Base-by-base conservation (phyloP, 2,888 invertebrate genomes). In the Allolobophora icterica region DNA sequence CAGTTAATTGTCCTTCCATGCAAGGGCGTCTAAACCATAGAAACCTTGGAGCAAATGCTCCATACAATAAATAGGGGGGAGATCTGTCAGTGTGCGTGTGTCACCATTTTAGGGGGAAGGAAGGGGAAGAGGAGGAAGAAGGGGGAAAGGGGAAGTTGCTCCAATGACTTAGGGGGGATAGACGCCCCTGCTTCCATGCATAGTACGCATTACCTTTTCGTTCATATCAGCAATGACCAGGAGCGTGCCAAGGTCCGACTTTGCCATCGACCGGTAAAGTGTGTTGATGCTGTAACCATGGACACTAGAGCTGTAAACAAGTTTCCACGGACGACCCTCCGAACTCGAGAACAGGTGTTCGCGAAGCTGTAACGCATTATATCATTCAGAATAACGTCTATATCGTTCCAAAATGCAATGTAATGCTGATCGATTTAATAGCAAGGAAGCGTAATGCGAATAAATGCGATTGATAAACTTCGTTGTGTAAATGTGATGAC, bases 251-350 rank as follows among this genome's bases (percentile, higher is more conserved):
- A 97, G 97, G 95, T 99, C 99, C 94, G 94, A 91, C 30, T 93
- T 93, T 30, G 98, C 96, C 95, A 97, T 97, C 94, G 97, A 97
- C 98, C 99, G 98, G 96, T 99, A 99, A 96, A 99, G 97, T 94
- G 98, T 98, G 96, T 98, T 98, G 94, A 99, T 97, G 94, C 98
- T 98, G 97, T 99, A 99, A 92, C 99, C 99, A 96, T 99, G 98
- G 95, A 98, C 98, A 94, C 98, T 98, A 92, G 99, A 99, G 96
- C 98, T 98, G 96, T 99, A 99, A 91, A 98, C 97, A 94, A 99
- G 96, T 92, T 97, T 97, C 99, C 99, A 99, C 93, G 98, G 97
- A 96, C 99, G 99, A 93, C 99, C 96, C 96, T 99, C 98, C 91
- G 99, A 99, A 93, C 99, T 97, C 89, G 99, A 98, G 91, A 99